Evolutionary conservation across 2,888 invertebrate genomes (phyloP), one percentile per base, ranked within the genome.

Genomic region (Drosophila paracracens): DNA sequence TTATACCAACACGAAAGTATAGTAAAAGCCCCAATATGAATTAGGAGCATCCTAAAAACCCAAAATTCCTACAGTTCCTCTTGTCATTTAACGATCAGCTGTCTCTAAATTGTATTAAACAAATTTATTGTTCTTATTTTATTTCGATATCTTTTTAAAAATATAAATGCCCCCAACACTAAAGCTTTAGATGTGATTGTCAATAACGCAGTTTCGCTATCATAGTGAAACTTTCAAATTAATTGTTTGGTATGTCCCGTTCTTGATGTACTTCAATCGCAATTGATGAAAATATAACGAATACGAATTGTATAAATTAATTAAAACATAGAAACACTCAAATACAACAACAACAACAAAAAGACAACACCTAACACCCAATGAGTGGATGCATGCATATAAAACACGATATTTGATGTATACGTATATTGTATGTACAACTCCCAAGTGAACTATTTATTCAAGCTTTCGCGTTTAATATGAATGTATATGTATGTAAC

Each of bases 251-350:
- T 33, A 33, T 62, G 35, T 31, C 31, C 59, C 56, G 66, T 56
- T 74, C 64, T 52, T 18, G 52, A 50, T 54, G 68, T 54, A 54
- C 58, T 79, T 74, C 53, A 21, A 27, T 27, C 29, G 61, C 69
- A 54, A 74, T 48, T 67, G 54, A 27, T 57, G 60, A n/a, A 57
- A 40, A 68, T 56, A 46, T 46, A 62, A 53, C n/a, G 27, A 66
- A 46, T n/a, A 63, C 70, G 50, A 75, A 63, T 63, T 77, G 77
- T 79, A 61, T 66, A 68, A 68, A 74, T 54, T 31, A 43, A 69
- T 33, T 61, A 46, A 62, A 69, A 65, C 48, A 64, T 53, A 54
- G 56, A 56, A 57, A 59, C 29, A 57, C 25, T 38, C 25, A 58
- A 50, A 63, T n/a, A 46, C 43, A 59, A 40, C 11, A 46, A 61